Conservation (phyloP, 2,888 invertebrate species). For the Philonicus albiceps region DNA sequence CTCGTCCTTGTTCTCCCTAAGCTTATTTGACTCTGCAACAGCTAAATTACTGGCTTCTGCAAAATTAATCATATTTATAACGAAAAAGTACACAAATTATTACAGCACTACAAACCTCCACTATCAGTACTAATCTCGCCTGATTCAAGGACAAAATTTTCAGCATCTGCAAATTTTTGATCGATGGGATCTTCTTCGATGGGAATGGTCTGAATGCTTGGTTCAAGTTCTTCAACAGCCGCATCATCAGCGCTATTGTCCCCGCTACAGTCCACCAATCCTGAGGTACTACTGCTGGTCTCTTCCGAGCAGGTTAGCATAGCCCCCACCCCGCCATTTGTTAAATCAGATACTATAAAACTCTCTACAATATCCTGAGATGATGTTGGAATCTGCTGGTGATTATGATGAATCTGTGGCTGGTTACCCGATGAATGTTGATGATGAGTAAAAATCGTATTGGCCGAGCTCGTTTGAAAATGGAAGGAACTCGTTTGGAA, state of each 20-base stretch:
- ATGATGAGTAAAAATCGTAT: not conserved
- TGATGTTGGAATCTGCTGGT: constrained; percentile 28
- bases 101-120: constrained; percentile 52
- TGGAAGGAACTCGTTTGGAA: constrained; percentile 40
- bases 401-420: not conserved
- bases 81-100: not conserved
- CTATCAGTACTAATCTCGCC: constrained; percentile 65
- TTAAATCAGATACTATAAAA: constrained; percentile 50
- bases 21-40: constrained; percentile 14
- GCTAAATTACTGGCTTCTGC: constrained; percentile 47
- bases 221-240: constrained; percentile 53
- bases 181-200: constrained; percentile 68
- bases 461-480: constrained; percentile 25
- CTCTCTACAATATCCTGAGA: constrained; percentile 45
- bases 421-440: not conserved
- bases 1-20: not conserved
- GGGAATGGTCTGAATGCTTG: constrained; percentile 58
- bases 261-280: constrained; percentile 57
- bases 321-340: constrained; percentile 53
- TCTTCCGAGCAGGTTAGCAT: constrained; percentile 51
- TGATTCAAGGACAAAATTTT: constrained; percentile 78
- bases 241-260: constrained; percentile 48
- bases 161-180: constrained; percentile 79
- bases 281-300: constrained; percentile 55
- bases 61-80: not conserved